These are phyloP conservation scores for Melangyna quadrimaculata DNA, from an alignment of 2,888 invertebrate species.

Conservation along the genomic window DNA sequence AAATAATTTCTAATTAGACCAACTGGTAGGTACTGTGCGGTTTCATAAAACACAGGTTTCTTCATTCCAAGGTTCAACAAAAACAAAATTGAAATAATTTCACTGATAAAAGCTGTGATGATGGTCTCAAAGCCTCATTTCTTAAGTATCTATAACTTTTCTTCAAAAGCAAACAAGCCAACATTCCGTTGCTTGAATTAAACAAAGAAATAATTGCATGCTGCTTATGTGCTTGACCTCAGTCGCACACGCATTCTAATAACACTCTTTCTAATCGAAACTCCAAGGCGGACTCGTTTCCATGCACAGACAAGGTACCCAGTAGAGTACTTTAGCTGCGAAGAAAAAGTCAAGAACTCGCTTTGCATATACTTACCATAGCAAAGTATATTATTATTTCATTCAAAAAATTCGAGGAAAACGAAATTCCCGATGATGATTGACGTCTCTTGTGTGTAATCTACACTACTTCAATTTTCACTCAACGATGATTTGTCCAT, in stretches of 20 bases:
- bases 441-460: constrained; percentile 45
- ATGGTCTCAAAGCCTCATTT: constrained; percentile 16
- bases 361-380: constrained; percentile 22
- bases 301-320: no score
- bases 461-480: constrained; percentile 24
- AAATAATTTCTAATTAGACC: no score
- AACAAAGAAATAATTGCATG: constrained; percentile 27
- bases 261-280: constrained; percentile 24
- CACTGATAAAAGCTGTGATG: neutral
- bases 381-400: constrained; percentile 17
- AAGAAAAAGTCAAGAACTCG: constrained; percentile 1
- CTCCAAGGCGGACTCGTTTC: constrained; percentile 51
- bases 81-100: neutral
- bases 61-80: neutral
- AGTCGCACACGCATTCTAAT: constrained; percentile 43
- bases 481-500: constrained; percentile 31
- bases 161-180: neutral
- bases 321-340: neutral
- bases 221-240: constrained; percentile 30
- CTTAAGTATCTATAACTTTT: neutral
- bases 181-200: neutral
- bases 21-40: no score
- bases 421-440: constrained; percentile 45
- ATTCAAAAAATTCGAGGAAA: constrained; percentile 34
- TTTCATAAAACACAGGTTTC: no score